phyloP scores from a whole-genome alignment of 2,113 vertebrate species.

The Eubucco bourcierii region DNA sequence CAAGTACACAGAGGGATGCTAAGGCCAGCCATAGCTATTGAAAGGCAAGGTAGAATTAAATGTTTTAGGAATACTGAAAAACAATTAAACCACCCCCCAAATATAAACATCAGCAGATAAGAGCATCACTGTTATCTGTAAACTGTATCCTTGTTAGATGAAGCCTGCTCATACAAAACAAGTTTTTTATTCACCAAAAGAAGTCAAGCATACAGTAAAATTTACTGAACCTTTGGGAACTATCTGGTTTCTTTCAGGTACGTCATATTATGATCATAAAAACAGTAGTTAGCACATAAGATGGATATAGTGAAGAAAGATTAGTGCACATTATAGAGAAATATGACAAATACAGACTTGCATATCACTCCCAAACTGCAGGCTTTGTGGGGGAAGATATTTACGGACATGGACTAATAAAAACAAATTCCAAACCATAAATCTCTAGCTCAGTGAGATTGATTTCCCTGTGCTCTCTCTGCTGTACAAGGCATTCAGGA shows the following conservation, averaged over 20 bases:
- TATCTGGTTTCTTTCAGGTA: not conserved
- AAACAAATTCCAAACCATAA: not conserved
- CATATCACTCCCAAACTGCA: not conserved
- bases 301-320: not conserved
- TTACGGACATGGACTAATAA: not conserved
- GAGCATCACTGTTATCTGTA: not conserved
- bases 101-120: not conserved
- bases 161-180: not conserved
- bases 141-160: not conserved
- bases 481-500: not conserved
- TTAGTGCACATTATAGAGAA: not conserved
- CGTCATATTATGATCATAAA: not conserved
- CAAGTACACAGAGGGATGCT: conserved; percentile 95
- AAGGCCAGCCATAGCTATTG: conserved; percentile 94
- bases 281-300: not conserved
- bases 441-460: not conserved
- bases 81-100: not conserved
- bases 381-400: not conserved
- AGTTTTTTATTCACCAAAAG: not conserved
- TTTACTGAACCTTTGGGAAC: not conserved
- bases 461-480: not conserved
- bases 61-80: not conserved
- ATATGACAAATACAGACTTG: not conserved
- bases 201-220: not conserved
- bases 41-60: not conserved